Evolutionary conservation across 2,113 vertebrate species (phyloP), one percentile per base, ranked within the genome.

Genomic region (Clinocottus analis): DNA sequence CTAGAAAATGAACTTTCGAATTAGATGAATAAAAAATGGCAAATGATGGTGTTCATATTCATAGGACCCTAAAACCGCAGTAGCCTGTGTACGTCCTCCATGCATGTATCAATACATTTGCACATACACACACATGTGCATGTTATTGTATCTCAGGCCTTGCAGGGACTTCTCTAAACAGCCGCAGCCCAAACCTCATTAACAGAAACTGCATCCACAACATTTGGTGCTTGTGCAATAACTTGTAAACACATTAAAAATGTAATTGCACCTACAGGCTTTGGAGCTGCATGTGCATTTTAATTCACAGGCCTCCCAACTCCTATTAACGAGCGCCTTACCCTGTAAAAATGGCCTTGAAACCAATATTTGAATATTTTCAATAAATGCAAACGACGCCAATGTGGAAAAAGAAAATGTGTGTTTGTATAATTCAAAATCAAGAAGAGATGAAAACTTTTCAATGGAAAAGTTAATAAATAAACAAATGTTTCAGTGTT

Each of bases 181-280:
- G 72, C 87, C 74, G 63, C 66, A 81, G 71, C 79, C 77, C 83
- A 87, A 90, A 83, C 75, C 82, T 93, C 78, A 87, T 92, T 86
- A 90, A 75, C 75, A 58, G 85, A 77, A 93, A 84, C 83, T 86
- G 80, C 82, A 92, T 82, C 85, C 86, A 75, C 77, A 90, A 88
- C 85, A 92, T 87, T 87, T 88, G 85, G 81, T 77, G 79, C 79
- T 84, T 86, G 62, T 77, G 82, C 89, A 86, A 83, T 84, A 88
- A 83, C 88, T 91, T 92, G 92, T 93, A 92, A 94, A 94, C 93
- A 93, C 88, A 94, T 94, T 92, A 91, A 93, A 93, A 90, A 92
- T 92, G 88, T 73, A 93, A 93, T 91, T 87, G 86, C 79, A 93
- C 91, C 90, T 92, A 92, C 88, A 92, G 93, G 91, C 88, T 88